phyloP scores from a whole-genome alignment of 2,797 vertebrate species.

The Etheostoma perlongum region DNA sequence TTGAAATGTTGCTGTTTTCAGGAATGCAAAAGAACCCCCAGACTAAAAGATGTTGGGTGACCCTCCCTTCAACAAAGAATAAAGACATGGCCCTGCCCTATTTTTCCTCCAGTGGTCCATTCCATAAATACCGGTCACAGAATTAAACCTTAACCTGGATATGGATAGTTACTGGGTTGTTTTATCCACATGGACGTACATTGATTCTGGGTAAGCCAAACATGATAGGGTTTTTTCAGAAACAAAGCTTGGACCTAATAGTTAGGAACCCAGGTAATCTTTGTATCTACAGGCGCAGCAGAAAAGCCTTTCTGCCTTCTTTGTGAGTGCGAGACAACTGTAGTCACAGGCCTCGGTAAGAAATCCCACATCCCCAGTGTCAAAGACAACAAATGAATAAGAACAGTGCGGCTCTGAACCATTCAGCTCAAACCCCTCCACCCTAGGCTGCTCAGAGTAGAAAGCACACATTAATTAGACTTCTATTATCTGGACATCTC shows the following conservation, averaged over 20 bases:
- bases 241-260: conserved; percentile 30
- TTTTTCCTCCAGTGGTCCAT: too few relatives aligned
- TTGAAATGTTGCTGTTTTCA: too few relatives aligned
- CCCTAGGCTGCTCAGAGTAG: conserved; percentile 45
- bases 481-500: conserved; percentile 67
- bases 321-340: conserved; percentile 29
- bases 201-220: conserved; percentile 2
- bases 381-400: conserved; percentile 64
- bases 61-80: too few relatives aligned
- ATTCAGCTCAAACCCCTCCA: conserved; percentile 50
- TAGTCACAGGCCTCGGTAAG: conserved; percentile 44
- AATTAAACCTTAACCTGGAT: not conserved
- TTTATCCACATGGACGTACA: conserved; percentile 7
- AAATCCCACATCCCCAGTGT: conserved; percentile 63
- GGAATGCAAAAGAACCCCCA: too few relatives aligned
- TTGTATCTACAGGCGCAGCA: conserved; percentile 42
- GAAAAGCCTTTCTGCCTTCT: conserved; percentile 28
- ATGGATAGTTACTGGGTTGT: not conserved
- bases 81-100: too few relatives aligned
- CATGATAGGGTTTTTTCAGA: conserved; percentile 26
- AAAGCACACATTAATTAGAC: conserved; percentile 72
- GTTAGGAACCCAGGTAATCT: conserved; percentile 48
- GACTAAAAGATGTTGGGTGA: too few relatives aligned
- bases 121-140: too few relatives aligned
- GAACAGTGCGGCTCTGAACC: conserved; percentile 48